Evolutionary conservation across 2,888 invertebrate genomes (phyloP), one percentile per base, ranked within the genome.

Genomic region (Aplocera efformata): DNA sequence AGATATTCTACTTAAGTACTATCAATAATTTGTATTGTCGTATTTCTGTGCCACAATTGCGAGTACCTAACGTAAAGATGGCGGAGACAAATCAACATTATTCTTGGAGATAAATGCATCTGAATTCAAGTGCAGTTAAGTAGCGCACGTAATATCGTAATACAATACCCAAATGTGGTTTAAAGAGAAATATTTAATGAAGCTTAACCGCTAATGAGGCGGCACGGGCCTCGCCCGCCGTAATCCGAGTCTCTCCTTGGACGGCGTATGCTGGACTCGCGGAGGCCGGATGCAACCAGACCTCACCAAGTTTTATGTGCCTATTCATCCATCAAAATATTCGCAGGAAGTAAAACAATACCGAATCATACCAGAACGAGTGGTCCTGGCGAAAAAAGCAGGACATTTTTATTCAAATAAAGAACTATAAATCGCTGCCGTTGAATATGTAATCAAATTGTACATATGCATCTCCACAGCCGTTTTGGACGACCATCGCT

Each of bases 161-260:
- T 35, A 34, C 22, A 43, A 46, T 39, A 32, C 25, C 43, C 52
- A 48, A 58, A 54, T 55, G 46, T 38, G 48, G 54, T 51, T 58
- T 58, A 60, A 53, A 52, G 56, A 63, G 60, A 56, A 62, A 57
- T 17, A 50, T 48, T 60, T 39, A 56, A 64, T 56, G 65, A 67
- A 63, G 67, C 67, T 72, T 69, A 67, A 55, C 68, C 67, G 74
- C 66, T 80, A 82, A 79, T 79, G 76, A 80, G 75, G 72, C 70
- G 73, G 74, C 76, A 79, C 75, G 78, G 67, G 74, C 67, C 60
- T 69, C 66, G 57, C 53, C 42, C 48, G 35, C 42, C 47, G 80
- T 75, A 79, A 80, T 72, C 64, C 48, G 78, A 83, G 46, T 49
- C 53, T 44, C 47, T 44, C 49, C 58, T 49, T 48, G 47, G 13